Percentiles rank a stretch among this genome's conserved stretches.
phyloP scores from a whole-genome alignment of 2,888 invertebrate genomes.

The Sphinx pinastri region DNA sequence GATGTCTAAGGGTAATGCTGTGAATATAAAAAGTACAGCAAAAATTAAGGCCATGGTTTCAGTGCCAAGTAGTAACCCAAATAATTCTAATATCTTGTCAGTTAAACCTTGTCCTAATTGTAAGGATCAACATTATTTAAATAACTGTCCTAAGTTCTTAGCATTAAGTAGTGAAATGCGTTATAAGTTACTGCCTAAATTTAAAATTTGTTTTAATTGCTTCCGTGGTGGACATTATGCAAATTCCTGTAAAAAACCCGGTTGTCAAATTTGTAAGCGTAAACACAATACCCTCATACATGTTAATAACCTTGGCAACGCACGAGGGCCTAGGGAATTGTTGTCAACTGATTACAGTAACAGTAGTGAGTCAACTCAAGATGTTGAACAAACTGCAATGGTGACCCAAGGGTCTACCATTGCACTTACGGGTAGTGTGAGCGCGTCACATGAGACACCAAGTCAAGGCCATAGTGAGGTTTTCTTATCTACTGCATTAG shows the following conservation, averaged over 20 bases:
- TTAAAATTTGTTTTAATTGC: conserved; percentile 36
- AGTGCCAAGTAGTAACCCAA: too few relatives aligned
- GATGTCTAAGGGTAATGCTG: too few relatives aligned
- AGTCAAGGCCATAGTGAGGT: not conserved
- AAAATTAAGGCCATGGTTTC: too few relatives aligned
- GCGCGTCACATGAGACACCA: not conserved
- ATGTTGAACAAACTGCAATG: too few relatives aligned
- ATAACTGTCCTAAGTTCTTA: not conserved
- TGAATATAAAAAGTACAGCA: too few relatives aligned
- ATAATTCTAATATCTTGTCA: too few relatives aligned
- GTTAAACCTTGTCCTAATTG: not conserved
- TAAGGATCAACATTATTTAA: not conserved
- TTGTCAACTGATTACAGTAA: too few relatives aligned
- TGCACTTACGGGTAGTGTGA: not conserved
- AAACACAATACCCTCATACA: conserved; percentile 22
- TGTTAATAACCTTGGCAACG: not conserved
- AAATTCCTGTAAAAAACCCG: conserved; percentile 23
- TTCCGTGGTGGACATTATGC: conserved; percentile 34
- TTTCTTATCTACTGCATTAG: conserved; percentile 32
- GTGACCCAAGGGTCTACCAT: too few relatives aligned
- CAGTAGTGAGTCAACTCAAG: too few relatives aligned
- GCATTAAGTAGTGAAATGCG: not conserved
- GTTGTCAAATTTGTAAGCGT: conserved; percentile 26
- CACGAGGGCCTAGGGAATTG: too few relatives aligned
- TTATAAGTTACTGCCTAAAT: conserved; percentile 27